Percentiles rank a stretch among this genome's conserved stretches.
phyloP scores from a whole-genome alignment of 2,797 vertebrate genomes.

The Coregonus suidteri region DNA sequence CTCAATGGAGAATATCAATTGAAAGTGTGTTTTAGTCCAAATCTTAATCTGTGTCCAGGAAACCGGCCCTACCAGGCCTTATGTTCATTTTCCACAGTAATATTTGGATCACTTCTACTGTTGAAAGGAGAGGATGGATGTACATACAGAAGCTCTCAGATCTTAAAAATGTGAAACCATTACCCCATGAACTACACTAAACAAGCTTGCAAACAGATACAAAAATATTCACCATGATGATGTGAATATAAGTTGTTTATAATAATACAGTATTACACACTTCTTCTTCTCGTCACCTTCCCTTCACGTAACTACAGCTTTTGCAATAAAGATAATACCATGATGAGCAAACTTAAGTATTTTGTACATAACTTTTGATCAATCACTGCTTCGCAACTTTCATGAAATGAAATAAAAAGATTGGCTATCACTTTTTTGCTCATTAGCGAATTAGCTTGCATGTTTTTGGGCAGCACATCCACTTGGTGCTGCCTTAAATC shows the following conservation, averaged over 20 bases:
- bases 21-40: not conserved
- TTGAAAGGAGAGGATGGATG: conserved; percentile 52
- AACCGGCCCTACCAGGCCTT: conserved; percentile 68
- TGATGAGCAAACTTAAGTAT: conserved; percentile 26
- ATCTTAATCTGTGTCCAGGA: not conserved
- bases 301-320: conserved; percentile 48
- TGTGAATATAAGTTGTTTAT: conserved; percentile 40
- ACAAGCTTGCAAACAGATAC: conserved; percentile 16
- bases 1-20: not conserved
- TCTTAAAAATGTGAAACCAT: conserved; percentile 55
- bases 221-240: conserved; percentile 17
- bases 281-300: conserved; percentile 4
- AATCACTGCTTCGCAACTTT: conserved; percentile 57
- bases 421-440: conserved; percentile 64
- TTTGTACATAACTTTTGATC: conserved; percentile 71
- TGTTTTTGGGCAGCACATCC: conserved; percentile 52
- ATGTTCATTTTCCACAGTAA: conserved; percentile 59
- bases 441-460: conserved; percentile 69
- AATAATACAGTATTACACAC: conserved; percentile 12
- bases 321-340: conserved; percentile 47
- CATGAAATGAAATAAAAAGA: conserved; percentile 34
- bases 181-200: conserved; percentile 22
- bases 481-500: conserved; percentile 41
- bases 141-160: conserved; percentile 42
- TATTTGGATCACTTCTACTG: conserved; percentile 58